A percentile compares a stretch with the other conserved stretches of the same genome.
Evolutionary conservation across 2,113 vertebrate genomes (phyloP).

Genomic region (Atractosteus spatula): DNA sequence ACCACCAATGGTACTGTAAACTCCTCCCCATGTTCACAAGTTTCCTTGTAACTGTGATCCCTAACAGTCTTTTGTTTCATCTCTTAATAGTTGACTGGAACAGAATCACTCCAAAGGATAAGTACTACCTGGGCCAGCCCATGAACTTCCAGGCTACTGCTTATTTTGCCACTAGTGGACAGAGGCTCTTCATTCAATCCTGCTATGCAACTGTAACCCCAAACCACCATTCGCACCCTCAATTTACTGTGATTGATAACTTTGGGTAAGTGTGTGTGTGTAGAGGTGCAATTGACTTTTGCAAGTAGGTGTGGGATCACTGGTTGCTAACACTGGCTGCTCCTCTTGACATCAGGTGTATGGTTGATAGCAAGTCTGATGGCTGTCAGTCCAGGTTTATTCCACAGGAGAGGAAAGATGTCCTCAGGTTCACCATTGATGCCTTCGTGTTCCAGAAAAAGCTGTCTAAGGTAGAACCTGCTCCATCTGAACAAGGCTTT

Average conservation of each 20-base stretch:
- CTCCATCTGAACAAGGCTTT: neutral
- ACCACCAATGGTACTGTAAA: conserved; percentile 49
- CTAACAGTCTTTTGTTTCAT: too few relatives aligned
- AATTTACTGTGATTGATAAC: conserved; percentile 51
- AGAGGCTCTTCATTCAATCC: conserved; percentile 52
- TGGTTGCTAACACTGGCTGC: neutral
- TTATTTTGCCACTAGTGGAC: conserved; percentile 14
- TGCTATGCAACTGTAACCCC: conserved; percentile 48
- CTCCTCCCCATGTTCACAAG: neutral
- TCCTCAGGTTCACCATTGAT: conserved; percentile 56
- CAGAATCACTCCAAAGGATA: conserved; percentile 30
- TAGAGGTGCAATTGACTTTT: neutral
- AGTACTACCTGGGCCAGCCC: conserved; percentile 45
- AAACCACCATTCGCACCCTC: conserved; percentile 37
- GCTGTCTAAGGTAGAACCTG: conserved; percentile 38
- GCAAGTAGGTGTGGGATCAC: neutral
- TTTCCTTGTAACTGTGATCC: too few relatives aligned
- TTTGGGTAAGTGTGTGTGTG: conserved; percentile 50
- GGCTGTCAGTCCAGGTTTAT: conserved; percentile 52
- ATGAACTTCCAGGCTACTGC: conserved; percentile 58
- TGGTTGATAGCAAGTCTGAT: conserved; percentile 46
- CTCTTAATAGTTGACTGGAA: conserved; percentile 51
- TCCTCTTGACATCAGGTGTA: conserved; percentile 47
- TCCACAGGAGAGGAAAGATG: conserved; percentile 31
- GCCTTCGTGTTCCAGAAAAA: conserved; percentile 53